Base-by-base conservation (phyloP, 2,888 invertebrate genomes). In the Druceiella hillmani region DNA sequence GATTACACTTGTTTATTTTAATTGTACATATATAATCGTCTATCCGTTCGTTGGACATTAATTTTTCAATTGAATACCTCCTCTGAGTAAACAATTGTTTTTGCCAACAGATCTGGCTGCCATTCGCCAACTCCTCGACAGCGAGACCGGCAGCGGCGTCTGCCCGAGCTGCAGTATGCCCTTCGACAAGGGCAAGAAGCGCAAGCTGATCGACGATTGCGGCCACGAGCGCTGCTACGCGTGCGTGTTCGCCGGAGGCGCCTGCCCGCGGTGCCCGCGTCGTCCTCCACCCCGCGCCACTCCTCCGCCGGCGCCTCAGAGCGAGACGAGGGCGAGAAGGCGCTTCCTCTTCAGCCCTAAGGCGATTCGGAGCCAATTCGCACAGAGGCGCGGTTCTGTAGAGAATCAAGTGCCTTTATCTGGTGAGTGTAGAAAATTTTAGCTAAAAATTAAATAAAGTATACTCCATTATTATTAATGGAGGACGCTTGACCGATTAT, bases 171-270 rank as follows among this genome's bases (percentile, higher is more conserved):
- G 89, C 74, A 84, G 83, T 65, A 88, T 91, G 83, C 91, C 92
- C 53, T 94, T 92, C 72, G 93, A 94, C 70, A 91, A 92, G 70
- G 93, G 93, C 65, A 94, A 93, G 71, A 92, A 93, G 70, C 81
- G 94, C 66, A 86, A 89, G 62, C 76, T 95, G 57, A 92, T 93
- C 60, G 94, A 95, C 74, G 84, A 89, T 44, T 95, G 94, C 67
- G 93, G 94, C 50, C 94, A 95, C 76, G 93, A 93, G 62, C 75
- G 92, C 46, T 94, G 94, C 66, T 93, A 93, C 75, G 84, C 90
- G 50, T 94, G 94, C 67, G 86, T 93, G 81, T 91, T 92, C 74
- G 83, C 83, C 54, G 90, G 87, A 74, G 90, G 91, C 64, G 80
- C 83, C 47, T 95, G 95, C 64, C 92, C 92, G 22, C 75, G 92